Conservation (phyloP, 2,113 vertebrate genomes). For the Tinamus guttatus region DNA sequence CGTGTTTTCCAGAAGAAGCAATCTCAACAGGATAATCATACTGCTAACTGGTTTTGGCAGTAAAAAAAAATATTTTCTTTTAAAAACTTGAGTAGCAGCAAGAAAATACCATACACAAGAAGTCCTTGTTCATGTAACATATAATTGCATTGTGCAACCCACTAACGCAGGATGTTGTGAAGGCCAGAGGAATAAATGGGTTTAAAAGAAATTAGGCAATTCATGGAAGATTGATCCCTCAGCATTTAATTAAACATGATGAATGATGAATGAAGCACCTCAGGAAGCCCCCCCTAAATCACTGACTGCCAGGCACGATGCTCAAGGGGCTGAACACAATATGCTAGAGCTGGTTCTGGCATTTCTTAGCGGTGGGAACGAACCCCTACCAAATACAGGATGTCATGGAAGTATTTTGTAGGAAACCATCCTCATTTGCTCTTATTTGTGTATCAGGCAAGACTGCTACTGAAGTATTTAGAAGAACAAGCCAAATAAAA, state of each 20-base stretch:
- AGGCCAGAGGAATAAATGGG: neutral
- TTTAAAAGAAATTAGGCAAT: neutral
- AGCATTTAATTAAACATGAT: neutral
- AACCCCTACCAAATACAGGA: neutral
- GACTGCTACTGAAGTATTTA: neutral
- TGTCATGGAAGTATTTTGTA: neutral
- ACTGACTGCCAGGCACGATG: neutral
- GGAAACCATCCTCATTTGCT: neutral
- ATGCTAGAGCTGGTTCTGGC: neutral
- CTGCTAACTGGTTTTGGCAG: neutral
- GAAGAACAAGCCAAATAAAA: too few species aligned
- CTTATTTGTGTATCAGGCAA: neutral
- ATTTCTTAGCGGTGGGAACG: neutral
- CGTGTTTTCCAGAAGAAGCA: neutral
- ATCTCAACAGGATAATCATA: conserved; percentile 19
- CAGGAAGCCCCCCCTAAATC: neutral
- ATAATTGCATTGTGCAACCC: neutral
- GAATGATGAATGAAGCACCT: accelerated
- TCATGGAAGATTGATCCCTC: neutral
- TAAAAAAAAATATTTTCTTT: neutral
- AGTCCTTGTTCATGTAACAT: neutral
- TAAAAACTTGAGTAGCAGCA: conserved; percentile 28
- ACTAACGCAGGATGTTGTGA: neutral
- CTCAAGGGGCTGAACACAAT: neutral
- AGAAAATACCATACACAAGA: conserved; percentile 11